These are phyloP conservation scores for Melanitta fusca DNA, from an alignment of 2,797 vertebrate species.

Conservation along the genomic window DNA sequence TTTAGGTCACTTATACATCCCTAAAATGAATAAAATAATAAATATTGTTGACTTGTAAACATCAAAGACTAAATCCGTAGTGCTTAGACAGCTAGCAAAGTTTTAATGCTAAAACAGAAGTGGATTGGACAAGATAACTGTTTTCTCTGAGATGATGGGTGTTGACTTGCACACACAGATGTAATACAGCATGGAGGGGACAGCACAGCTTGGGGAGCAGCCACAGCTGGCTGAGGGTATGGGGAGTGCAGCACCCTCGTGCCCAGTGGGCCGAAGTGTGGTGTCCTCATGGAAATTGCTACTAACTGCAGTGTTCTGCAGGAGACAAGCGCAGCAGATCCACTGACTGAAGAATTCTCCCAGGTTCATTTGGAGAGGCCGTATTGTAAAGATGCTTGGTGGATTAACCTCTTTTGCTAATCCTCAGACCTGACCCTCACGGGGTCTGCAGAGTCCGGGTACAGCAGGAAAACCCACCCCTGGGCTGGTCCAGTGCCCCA, in stretches of 20 bases:
- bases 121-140: not conserved
- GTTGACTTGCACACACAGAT: too few relatives aligned
- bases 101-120: not conserved
- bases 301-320: not conserved
- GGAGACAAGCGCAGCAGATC: not conserved
- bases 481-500: not conserved
- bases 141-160: not conserved
- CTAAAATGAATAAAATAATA: not conserved
- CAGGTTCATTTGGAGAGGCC: fast-evolving
- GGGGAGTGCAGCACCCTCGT: not conserved
- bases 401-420: not conserved
- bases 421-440: not conserved
- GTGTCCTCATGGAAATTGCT: fast-evolving
- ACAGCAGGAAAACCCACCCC: not conserved
- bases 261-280: not conserved
- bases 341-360: not conserved
- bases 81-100: not conserved
- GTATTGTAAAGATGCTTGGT: not conserved
- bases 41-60: not conserved
- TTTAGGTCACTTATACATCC: not conserved
- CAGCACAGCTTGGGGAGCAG: not conserved
- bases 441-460: too few relatives aligned
- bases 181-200: not conserved
- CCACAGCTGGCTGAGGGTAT: not conserved
- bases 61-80: not conserved